These are phyloP conservation scores for Trissolcus brochymenae DNA, from an alignment of 2,888 invertebrate genomes.

Conservation along the genomic window DNA sequence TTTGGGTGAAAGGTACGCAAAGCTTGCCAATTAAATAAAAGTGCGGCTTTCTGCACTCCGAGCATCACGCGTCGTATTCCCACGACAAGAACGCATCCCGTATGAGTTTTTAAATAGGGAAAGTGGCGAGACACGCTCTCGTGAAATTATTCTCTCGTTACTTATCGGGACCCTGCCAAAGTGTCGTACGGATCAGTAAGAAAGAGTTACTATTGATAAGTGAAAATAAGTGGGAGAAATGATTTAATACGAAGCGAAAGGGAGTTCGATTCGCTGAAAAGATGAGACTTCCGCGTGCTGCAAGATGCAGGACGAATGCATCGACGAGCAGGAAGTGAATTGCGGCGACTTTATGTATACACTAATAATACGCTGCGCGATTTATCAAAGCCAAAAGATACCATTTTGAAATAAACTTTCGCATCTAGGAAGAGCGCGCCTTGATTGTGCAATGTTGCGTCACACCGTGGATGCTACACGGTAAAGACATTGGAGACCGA, in stretches of 20 bases:
- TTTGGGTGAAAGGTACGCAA: slow-evolving; percentile 48
- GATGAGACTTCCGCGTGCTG: slow-evolving; percentile 50
- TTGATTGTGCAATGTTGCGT: slow-evolving; percentile 29
- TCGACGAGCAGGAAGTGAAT: slow-evolving; percentile 37
- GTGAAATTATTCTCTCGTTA: slow-evolving; percentile 37
- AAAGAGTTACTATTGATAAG: slow-evolving; percentile 11
- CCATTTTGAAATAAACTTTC: slow-evolving; percentile 27
- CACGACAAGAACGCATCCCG: slow-evolving; percentile 37
- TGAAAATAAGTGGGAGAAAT: not conserved
- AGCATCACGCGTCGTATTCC: slow-evolving; percentile 36
- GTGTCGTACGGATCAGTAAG: not conserved
- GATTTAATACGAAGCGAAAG: slow-evolving; percentile 38
- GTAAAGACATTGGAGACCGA: not conserved
- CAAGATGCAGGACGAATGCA: slow-evolving; percentile 37
- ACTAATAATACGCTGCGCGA: slow-evolving; percentile 26
- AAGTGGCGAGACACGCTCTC: slow-evolving; percentile 41
- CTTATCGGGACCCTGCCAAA: slow-evolving; percentile 45
- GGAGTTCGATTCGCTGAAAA: slow-evolving; percentile 46
- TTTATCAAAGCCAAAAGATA: slow-evolving; percentile 24
- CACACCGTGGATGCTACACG: slow-evolving; percentile 3
- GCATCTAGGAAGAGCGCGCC: slow-evolving; percentile 19
- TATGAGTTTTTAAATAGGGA: slow-evolving; percentile 55
- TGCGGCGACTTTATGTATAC: slow-evolving; percentile 30
- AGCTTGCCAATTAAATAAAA: slow-evolving; percentile 42
- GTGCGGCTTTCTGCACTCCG: slow-evolving; percentile 26